A percentile compares a stretch with the other conserved stretches of the same genome.
Conservation (phyloP, 2,888 invertebrate species). For the Habroteleia sp. region DNA sequence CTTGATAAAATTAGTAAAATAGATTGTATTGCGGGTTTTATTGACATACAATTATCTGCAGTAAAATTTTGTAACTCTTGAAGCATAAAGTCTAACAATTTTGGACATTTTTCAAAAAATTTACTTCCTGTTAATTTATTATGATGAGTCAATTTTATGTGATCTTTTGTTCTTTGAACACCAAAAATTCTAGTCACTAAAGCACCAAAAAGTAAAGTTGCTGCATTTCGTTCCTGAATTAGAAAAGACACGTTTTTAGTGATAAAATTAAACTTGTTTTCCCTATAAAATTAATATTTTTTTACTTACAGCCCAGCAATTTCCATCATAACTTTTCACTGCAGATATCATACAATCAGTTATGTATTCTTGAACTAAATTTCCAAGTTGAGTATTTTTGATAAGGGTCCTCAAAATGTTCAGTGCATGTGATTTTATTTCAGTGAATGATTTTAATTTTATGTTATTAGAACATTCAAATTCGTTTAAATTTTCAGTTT, state of each 20-base stretch:
- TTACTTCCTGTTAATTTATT: constrained; percentile 89
- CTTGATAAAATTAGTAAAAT: constrained; percentile 89
- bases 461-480: not conserved
- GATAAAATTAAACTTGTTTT: too few relatives aligned
- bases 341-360: constrained; percentile 87
- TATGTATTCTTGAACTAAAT: constrained; percentile 86
- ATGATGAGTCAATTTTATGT: constrained; percentile 83
- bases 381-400: constrained; percentile 88
- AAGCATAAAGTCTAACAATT: constrained; percentile 84
- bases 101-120: constrained; percentile 89
- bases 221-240: constrained; percentile 93
- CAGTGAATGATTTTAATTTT: constrained; percentile 69
- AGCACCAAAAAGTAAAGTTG: constrained; percentile 91
- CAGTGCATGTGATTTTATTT: constrained; percentile 88
- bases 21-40: constrained; percentile 88
- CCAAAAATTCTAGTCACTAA: constrained; percentile 94
- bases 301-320: constrained; percentile 88
- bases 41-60: constrained; percentile 77
- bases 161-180: constrained; percentile 85
- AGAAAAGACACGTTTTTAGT: too few relatives aligned
- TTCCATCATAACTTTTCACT: constrained; percentile 87
- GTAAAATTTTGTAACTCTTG: constrained; percentile 79
- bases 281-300: too few relatives aligned
- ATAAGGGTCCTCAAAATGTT: constrained; percentile 93
- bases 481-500: constrained; percentile 3